Conservation (phyloP, 2,797 vertebrate genomes). For the Muscicapa striata region DNA sequence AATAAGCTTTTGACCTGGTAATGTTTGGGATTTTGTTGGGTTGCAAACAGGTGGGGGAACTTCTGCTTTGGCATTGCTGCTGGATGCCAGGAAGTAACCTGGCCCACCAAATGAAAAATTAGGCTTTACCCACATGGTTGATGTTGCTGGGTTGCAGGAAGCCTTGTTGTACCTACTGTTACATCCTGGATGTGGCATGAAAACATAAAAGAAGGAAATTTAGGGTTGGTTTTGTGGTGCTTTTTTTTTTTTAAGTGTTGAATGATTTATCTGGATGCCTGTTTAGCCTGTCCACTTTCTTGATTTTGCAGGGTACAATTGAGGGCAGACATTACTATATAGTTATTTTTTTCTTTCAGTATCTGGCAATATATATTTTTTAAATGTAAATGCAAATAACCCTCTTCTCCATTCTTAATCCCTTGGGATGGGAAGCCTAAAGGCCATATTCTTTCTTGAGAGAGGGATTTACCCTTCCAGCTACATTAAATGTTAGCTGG, state of each 20-base stretch:
- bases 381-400: not conserved
- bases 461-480: not conserved
- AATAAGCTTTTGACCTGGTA: not conserved
- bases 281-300: not conserved
- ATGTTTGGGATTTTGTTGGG: not conserved
- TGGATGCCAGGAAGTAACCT: not conserved
- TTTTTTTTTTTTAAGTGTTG: not conserved
- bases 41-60: not conserved
- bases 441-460: conserved; percentile 9
- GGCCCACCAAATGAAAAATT: too few relatives aligned
- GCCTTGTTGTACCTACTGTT: not conserved
- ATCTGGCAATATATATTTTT: not conserved
- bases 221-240: not conserved
- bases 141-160: not conserved
- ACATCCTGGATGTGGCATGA: not conserved
- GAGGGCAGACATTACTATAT: not conserved
- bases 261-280: not conserved
- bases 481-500: conserved; percentile 5
- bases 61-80: not conserved
- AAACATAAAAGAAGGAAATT: not conserved
- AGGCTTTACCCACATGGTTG: not conserved
- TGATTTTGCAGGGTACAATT: not conserved
- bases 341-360: not conserved
- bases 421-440: conserved; percentile 3
- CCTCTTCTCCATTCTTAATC: not conserved